Evolutionary conservation across 1,140 invertebrate genomes (phyloP).

Genomic region (Diorhabda carinulata): DNA sequence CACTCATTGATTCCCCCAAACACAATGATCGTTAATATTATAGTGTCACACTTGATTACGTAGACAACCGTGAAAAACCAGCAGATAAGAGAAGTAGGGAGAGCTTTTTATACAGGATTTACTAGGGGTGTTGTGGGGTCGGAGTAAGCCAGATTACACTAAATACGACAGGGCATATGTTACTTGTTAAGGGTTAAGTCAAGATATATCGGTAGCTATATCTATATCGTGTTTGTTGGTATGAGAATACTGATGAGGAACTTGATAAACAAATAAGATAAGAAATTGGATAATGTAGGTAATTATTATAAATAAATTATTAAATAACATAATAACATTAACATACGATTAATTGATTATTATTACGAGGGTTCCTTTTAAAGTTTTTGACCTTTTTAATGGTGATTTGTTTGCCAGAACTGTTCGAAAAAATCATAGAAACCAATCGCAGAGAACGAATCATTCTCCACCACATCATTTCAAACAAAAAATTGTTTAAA

Average conservation of each 20-base stretch:
- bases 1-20: conserved; percentile 23
- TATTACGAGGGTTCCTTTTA: no score
- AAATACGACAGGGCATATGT: conserved; percentile 35
- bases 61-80: conserved; percentile 32
- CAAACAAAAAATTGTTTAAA: no score
- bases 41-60: conserved; percentile 39
- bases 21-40: conserved; percentile 40
- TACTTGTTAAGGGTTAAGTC: conserved; percentile 35
- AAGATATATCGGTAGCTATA: conserved; percentile 28
- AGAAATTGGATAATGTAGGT: no score
- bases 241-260: conserved; percentile 4
- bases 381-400: no score
- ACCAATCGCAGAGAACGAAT: no score
- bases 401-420: no score
- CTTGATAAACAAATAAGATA: not conserved
- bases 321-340: no score
- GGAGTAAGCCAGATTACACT: conserved; percentile 37
- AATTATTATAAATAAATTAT: no score
- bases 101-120: conserved; percentile 27
- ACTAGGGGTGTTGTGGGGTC: conserved; percentile 18
- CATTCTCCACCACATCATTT: no score
- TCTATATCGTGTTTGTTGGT: conserved; percentile 15
- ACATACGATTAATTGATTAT: no score
- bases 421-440: no score
- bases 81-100: conserved; percentile 13